Evolutionary conservation across 2,113 vertebrate species (phyloP).

Genomic region (Bufo bufo): DNA sequence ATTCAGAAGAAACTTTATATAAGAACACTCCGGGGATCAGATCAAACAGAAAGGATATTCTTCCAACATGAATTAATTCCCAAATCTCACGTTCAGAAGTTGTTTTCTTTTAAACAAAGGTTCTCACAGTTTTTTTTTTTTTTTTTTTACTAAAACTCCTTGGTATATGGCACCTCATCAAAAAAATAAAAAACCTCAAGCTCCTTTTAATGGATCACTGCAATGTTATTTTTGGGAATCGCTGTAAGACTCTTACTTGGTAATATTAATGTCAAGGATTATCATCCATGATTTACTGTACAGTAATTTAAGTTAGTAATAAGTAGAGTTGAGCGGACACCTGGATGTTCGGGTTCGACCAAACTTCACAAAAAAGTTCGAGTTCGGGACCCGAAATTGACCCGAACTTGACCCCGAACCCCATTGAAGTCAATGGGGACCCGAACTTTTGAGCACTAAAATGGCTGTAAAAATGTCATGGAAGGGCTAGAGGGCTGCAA

Average conservation of each 20-base stretch:
- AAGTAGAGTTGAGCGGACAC: no score
- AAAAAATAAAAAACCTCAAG: conserved; percentile 24
- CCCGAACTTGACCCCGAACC: no score
- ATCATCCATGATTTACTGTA: conserved; percentile 4
- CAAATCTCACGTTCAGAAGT: conserved; percentile 54
- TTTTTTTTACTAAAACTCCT: conserved; percentile 28
- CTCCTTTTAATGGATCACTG: conserved; percentile 35
- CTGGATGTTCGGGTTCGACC: no score
- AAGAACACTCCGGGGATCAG: conserved; percentile 58
- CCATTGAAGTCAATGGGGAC: no score
- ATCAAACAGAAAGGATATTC: conserved; percentile 59
- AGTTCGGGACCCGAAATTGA: no score
- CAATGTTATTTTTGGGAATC: conserved; percentile 38
- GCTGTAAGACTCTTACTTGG: neutral
- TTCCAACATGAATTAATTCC: conserved; percentile 57
- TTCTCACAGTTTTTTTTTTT: conserved; percentile 21
- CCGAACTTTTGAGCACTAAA: no score
- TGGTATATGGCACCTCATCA: conserved; percentile 51
- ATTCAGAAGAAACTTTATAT: conserved; percentile 59
- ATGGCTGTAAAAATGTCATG: no score
- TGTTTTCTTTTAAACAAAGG: conserved; percentile 55
- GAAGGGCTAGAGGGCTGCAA: no score
- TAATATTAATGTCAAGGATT: conserved; percentile 15
- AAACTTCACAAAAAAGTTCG: no score
- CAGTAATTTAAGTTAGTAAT: neutral